These are phyloP conservation scores for Eustalomyia histrio DNA, from an alignment of 2,888 invertebrate genomes.

Conservation along the genomic window DNA sequence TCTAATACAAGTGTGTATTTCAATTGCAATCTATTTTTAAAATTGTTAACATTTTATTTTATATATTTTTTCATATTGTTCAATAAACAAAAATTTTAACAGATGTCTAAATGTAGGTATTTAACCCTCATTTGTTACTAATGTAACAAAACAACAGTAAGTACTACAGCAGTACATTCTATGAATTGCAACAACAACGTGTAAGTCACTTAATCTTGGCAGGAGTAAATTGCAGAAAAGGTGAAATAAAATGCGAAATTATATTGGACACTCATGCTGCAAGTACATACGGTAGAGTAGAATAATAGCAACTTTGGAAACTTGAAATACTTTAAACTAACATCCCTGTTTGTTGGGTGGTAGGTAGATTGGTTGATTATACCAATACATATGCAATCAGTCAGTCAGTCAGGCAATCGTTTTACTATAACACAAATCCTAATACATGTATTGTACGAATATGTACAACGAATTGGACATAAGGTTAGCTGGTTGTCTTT, in stretches of 20 bases:
- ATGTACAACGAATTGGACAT: constrained; percentile 47
- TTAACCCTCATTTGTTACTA: constrained; percentile 75
- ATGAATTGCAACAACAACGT: background rate
- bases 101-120: constrained; percentile 76
- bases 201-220: background rate
- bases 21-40: constrained; percentile 54
- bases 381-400: background rate
- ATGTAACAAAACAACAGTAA: constrained; percentile 26
- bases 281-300: background rate
- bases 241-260: constrained; percentile 1
- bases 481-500: constrained; percentile 49
- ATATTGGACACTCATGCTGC: background rate
- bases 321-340: background rate
- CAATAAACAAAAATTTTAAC: constrained; percentile 70
- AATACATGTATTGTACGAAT: constrained; percentile 13
- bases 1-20: constrained; percentile 56
- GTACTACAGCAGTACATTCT: no score
- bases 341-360: constrained; percentile 31
- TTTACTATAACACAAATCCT: constrained; percentile 33
- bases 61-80: constrained; percentile 32
- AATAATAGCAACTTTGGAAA: background rate
- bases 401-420: constrained; percentile 38
- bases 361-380: constrained; percentile 6
- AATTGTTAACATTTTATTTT: constrained; percentile 54
- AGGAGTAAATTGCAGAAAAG: constrained; percentile 1